These are phyloP conservation scores for Leptobrachium ailaonicum DNA, from an alignment of 2,113 vertebrate genomes.

Conservation along the genomic window DNA sequence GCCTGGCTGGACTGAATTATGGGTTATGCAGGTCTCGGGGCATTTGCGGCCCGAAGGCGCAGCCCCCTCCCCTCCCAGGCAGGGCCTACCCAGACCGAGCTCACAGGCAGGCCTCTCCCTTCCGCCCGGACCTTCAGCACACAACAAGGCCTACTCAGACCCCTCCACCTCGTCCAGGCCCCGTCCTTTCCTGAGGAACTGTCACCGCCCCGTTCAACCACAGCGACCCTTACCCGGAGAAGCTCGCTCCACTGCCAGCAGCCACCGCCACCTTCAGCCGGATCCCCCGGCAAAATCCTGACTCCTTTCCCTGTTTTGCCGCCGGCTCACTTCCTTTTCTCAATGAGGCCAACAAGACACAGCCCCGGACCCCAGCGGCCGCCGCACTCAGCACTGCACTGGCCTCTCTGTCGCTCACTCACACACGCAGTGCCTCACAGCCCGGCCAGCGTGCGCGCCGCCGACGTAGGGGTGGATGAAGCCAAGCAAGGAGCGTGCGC, in stretches of 20 bases:
- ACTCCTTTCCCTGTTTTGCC: neutral
- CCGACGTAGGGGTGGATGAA: neutral
- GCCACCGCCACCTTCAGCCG: slow-evolving; percentile 19
- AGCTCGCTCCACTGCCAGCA: neutral
- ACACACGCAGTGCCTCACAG: slow-evolving; percentile 21
- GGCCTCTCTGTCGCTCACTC: neutral
- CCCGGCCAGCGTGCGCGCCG: slow-evolving; percentile 16
- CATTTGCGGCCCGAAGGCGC: too few relatives aligned
- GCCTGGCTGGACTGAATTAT: too few relatives aligned
- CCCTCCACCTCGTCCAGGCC: slow-evolving; percentile 1
- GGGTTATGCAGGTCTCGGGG: too few relatives aligned
- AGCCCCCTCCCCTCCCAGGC: too few relatives aligned
- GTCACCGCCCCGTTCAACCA: neutral
- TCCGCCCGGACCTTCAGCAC: slow-evolving; percentile 12
- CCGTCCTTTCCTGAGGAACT: slow-evolving; percentile 14
- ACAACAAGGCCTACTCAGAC: slow-evolving; percentile 5
- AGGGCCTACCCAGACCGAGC: too few relatives aligned
- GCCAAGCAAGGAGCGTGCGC: neutral
- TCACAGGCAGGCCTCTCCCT: slow-evolving; percentile 9
- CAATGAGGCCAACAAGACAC: neutral
- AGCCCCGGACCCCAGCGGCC: neutral
- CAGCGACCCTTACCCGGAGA: neutral
- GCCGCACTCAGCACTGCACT: neutral
- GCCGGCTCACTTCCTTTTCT: neutral
- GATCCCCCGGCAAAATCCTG: slow-evolving; percentile 36